Conservation (phyloP, 2,113 vertebrate species). For the Lampris megalopsis region DNA sequence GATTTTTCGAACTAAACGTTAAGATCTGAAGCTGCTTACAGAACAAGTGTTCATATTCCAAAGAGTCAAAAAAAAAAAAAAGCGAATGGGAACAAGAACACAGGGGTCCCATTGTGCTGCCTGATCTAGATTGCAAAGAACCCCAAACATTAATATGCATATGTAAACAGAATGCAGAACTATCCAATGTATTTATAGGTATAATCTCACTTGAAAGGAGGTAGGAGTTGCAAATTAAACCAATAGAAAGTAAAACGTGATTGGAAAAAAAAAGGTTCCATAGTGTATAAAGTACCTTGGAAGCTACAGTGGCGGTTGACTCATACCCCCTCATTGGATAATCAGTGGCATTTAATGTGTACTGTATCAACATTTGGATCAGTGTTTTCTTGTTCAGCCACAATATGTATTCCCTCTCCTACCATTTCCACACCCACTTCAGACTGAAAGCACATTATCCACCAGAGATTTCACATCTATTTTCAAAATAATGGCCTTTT, state of each 20-base stretch:
- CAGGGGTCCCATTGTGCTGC: constrained; percentile 54
- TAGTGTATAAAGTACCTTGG: constrained; percentile 61
- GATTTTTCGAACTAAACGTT: constrained; percentile 58
- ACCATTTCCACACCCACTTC: constrained; percentile 78
- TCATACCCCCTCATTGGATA: constrained; percentile 74
- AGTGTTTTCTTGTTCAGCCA: constrained; percentile 68
- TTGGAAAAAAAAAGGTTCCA: constrained; percentile 47
- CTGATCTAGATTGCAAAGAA: constrained; percentile 56
- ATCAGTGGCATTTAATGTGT: constrained; percentile 65
- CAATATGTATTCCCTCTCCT: constrained; percentile 67
- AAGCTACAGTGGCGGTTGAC: constrained; percentile 75
- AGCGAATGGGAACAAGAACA: constrained; percentile 45
- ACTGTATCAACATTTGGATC: constrained; percentile 74
- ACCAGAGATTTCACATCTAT: constrained; percentile 80
- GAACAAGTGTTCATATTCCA: constrained; percentile 56
- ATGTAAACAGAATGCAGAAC: constrained; percentile 62
- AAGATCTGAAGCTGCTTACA: constrained; percentile 62
- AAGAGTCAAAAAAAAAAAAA: constrained; percentile 51
- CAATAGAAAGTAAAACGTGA: constrained; percentile 63
- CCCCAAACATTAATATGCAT: constrained; percentile 49
- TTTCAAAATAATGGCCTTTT: constrained; percentile 76
- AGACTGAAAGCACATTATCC: constrained; percentile 77
- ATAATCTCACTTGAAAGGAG: constrained; percentile 76
- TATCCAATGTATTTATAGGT: constrained; percentile 74
- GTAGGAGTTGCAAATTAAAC: constrained; percentile 58